phyloP scores from a whole-genome alignment of 2,888 invertebrate genomes.

The Andrena marginata region DNA sequence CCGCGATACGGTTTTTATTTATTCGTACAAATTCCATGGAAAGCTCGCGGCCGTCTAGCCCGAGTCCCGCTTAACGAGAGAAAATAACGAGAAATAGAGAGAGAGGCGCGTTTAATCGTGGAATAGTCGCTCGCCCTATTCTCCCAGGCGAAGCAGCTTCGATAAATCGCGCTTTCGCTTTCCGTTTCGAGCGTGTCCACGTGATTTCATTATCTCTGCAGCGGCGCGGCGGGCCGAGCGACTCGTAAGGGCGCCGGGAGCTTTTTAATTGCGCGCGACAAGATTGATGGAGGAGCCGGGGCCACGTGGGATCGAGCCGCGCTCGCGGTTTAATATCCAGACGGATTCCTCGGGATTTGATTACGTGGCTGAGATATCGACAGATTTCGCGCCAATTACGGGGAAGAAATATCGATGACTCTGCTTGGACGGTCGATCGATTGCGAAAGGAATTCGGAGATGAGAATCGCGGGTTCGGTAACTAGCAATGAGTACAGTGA shows the following conservation, averaged over 20 bases:
- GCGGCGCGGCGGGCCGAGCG: not conserved
- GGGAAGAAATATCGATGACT: constrained; percentile 31
- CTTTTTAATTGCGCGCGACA: constrained; percentile 21
- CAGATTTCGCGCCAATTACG: constrained; percentile 47
- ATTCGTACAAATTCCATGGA: not conserved
- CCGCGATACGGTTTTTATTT: not conserved
- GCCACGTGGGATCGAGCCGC: not conserved
- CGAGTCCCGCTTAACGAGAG: constrained; percentile 26
- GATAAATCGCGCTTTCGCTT: constrained; percentile 11
- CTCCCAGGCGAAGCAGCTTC: not conserved
- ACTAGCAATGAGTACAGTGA: not conserved
- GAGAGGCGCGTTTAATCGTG: constrained; percentile 38
- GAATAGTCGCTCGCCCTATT: not conserved
- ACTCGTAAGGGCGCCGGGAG: not conserved
- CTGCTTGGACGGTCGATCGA: constrained; percentile 14
- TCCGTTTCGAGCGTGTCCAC: not conserved
- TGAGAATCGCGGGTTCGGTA: not conserved
- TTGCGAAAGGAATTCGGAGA: constrained; percentile 38
- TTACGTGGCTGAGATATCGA: constrained; percentile 9
- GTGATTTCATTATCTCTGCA: constrained; percentile 20
- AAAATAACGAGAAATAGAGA: constrained; percentile 21
- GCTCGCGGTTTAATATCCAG: not conserved
- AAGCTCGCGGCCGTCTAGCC: not conserved
- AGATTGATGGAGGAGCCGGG: constrained; percentile 8
- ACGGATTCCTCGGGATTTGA: not conserved